These are phyloP conservation scores for Abscondita cerata DNA, from an alignment of 2,888 invertebrate species.

Conservation along the genomic window DNA sequence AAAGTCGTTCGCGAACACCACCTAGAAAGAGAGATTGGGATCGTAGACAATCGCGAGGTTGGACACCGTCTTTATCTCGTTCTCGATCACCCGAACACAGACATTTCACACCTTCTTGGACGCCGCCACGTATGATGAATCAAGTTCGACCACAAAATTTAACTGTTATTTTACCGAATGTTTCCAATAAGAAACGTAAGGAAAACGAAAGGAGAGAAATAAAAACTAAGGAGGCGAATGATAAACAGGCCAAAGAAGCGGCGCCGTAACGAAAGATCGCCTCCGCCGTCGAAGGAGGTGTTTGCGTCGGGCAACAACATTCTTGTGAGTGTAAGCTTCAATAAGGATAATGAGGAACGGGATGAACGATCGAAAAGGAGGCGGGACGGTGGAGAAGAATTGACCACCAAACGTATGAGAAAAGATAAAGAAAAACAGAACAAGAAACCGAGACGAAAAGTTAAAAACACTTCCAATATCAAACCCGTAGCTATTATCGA, in stretches of 20 bases:
- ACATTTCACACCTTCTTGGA: slow-evolving; percentile 63
- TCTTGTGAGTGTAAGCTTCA: slow-evolving; percentile 90
- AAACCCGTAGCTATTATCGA: slow-evolving; percentile 88
- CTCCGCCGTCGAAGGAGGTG: slow-evolving; percentile 85
- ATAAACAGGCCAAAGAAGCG: slow-evolving; percentile 58
- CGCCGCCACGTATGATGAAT: slow-evolving; percentile 64
- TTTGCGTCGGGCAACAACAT: slow-evolving; percentile 94
- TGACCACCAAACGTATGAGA: slow-evolving; percentile 54
- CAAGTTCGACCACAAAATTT: slow-evolving; percentile 62
- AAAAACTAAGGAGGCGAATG: slow-evolving; percentile 41
- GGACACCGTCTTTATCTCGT: slow-evolving; percentile 66
- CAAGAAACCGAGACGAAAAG: slow-evolving; percentile 45
- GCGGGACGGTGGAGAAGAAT: slow-evolving; percentile 45
- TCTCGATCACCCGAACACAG: slow-evolving; percentile 62
- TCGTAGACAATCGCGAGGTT: slow-evolving; percentile 46
- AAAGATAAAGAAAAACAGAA: slow-evolving; percentile 54
- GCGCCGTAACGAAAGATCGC: slow-evolving; percentile 58
- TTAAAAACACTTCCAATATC: slow-evolving; percentile 56
- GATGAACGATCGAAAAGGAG: slow-evolving; percentile 56
- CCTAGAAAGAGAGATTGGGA: slow-evolving; percentile 46
- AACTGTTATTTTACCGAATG: slow-evolving; percentile 67
- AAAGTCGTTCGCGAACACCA: slow-evolving; percentile 49
- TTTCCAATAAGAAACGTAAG: slow-evolving; percentile 63
- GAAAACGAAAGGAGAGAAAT: slow-evolving; percentile 59
- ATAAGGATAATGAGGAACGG: slow-evolving; percentile 66